Evolutionary conservation across 1,140 invertebrate genomes (phyloP).

Genomic region (Choristoneura fumiferana): DNA sequence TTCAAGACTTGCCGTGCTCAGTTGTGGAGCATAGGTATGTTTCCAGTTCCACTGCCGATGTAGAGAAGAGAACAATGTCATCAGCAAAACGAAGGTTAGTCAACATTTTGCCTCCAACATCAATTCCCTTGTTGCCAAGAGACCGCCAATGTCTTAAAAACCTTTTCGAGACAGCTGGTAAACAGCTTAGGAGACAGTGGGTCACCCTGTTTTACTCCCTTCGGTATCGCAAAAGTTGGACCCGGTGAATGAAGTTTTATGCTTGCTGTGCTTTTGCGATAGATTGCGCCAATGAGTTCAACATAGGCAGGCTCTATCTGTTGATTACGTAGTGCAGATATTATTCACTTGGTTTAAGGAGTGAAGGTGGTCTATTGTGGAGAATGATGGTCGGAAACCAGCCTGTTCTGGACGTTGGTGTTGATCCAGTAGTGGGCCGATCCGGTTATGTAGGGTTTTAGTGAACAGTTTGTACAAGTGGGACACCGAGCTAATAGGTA

Average conservation of each 20-base stretch:
- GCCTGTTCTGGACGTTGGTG: no score
- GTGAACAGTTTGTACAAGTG: no score
- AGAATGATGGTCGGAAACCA: no score
- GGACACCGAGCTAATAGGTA: no score
- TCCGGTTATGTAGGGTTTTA: no score
- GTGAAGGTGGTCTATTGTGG: no score
- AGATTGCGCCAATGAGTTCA: not conserved
- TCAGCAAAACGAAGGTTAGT: no score
- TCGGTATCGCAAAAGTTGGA: not conserved
- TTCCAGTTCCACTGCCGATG: no score
- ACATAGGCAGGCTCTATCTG: not conserved
- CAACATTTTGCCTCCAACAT: no score
- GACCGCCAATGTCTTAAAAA: not conserved
- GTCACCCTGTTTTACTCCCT: not conserved
- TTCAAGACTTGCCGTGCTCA: no score
- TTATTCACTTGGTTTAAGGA: not conserved
- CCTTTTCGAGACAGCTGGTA: not conserved
- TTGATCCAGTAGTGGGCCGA: no score
- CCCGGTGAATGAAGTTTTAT: not conserved
- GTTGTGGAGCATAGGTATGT: not conserved
- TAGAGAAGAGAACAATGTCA: no score
- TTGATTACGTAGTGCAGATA: not conserved
- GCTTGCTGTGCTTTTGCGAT: not conserved
- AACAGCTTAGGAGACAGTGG: constrained; percentile 1
- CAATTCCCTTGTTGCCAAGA: not conserved